A percentile compares a stretch with the other conserved stretches of the same genome.
These are phyloP conservation scores for Apotomis capreana DNA, from an alignment of 2,888 invertebrate genomes.

Conservation along the genomic window DNA sequence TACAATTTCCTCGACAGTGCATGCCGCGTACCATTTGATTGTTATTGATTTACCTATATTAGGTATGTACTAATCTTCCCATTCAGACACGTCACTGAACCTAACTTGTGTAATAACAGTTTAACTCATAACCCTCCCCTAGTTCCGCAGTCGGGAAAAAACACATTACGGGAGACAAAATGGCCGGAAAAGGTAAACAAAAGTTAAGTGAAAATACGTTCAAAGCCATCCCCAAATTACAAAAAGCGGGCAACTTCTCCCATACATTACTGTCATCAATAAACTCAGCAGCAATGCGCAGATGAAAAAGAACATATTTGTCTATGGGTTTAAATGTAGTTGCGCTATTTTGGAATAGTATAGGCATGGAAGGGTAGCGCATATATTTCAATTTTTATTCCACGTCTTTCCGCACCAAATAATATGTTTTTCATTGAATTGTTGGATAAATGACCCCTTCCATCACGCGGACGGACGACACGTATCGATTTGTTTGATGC, in stretches of 20 bases:
- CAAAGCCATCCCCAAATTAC: conserved; percentile 31
- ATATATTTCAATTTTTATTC: conserved; percentile 38
- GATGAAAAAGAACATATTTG: neutral
- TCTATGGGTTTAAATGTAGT: neutral
- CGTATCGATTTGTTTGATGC: conserved; percentile 18
- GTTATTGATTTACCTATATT: no score
- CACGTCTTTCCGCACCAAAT: conserved; percentile 21
- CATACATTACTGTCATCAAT: conserved; percentile 37
- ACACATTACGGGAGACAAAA: conserved; percentile 29
- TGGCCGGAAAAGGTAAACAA: conserved; percentile 34
- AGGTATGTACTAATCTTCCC: no score
- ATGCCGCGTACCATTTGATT: no score
- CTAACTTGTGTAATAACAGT: neutral
- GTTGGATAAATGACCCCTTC: conserved; percentile 13
- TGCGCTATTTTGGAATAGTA: neutral
- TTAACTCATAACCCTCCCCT: conserved; percentile 1
- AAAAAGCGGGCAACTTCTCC: conserved; percentile 24
- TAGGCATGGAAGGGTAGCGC: conserved; percentile 2
- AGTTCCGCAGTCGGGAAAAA: conserved; percentile 2
- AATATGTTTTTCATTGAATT: conserved; percentile 36
- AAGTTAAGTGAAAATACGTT: conserved; percentile 37
- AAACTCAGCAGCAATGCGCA: neutral
- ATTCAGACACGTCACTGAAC: no score
- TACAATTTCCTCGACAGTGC: no score
- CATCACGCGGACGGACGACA: conserved; percentile 5